Percentiles rank a stretch among this genome's conserved stretches.
Conservation (phyloP, 2,797 vertebrate genomes). For the Geotrypetes seraphini region DNA sequence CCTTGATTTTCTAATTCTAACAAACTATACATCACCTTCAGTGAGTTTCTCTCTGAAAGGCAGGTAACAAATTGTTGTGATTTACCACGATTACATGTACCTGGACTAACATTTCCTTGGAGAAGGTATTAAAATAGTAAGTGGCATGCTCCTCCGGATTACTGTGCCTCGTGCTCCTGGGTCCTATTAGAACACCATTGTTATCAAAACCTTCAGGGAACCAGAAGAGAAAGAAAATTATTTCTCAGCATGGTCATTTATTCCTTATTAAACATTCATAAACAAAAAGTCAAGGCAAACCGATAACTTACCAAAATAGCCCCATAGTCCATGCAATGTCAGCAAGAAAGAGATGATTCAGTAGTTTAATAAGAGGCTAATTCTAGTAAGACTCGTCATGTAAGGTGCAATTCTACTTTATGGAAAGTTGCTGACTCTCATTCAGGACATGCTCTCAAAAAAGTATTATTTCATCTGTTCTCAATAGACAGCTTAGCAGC, state of each 20-base stretch:
- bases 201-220: conserved; percentile 84
- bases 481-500: too few species aligned
- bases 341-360: conserved; percentile 67
- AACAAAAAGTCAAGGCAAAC: conserved; percentile 28
- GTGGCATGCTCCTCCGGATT: conserved; percentile 92
- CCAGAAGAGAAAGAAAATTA: conserved; percentile 29
- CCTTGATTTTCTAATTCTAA: too few species aligned
- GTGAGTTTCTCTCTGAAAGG: too few species aligned
- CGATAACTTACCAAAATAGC: conserved; percentile 77
- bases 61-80: too few species aligned
- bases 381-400: too few species aligned
- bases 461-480: too few species aligned
- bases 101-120: conserved; percentile 93
- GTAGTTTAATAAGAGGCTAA: conserved; percentile 54
- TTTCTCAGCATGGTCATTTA: neutral
- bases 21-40: too few species aligned
- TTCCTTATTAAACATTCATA: conserved; percentile 28
- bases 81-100: too few species aligned
- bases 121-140: conserved; percentile 91
- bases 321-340: conserved; percentile 57
- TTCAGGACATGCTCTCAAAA: too few species aligned
- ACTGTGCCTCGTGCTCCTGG: conserved; percentile 87
- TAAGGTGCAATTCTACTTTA: too few species aligned
- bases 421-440: too few species aligned
- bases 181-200: conserved; percentile 81